Percentiles rank a stretch among this genome's conserved stretches.
Evolutionary conservation across 1,140 invertebrate genomes (phyloP).

Genomic region (Pinna nobilis): DNA sequence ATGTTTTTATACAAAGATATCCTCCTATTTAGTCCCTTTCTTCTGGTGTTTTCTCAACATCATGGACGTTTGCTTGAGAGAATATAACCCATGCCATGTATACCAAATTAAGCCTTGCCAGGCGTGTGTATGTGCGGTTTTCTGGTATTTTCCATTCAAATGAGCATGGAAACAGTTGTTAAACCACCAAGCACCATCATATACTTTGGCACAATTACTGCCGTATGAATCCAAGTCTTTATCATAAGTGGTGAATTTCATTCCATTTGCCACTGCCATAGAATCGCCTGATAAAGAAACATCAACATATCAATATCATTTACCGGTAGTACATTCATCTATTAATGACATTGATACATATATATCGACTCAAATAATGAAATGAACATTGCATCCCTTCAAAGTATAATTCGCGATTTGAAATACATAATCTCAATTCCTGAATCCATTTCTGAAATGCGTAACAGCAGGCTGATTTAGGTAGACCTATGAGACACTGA

Average conservation of each 20-base stretch:
- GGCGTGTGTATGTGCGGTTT: not conserved
- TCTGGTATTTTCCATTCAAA: not conserved
- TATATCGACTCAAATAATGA: not conserved
- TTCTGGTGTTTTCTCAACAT: not conserved
- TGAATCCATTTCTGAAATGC: no score
- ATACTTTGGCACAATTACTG: not conserved
- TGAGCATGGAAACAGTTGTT: not conserved
- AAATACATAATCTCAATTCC: no score
- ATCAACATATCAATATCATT: no score
- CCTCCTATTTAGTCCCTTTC: not conserved
- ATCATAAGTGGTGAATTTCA: not conserved
- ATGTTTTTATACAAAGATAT: no score
- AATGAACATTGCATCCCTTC: no score
- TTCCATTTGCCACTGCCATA: not conserved
- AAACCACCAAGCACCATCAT: conserved; percentile 5
- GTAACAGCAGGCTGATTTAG: no score
- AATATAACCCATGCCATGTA: not conserved
- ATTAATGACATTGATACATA: not conserved
- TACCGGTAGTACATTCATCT: no score
- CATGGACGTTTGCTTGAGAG: not conserved
- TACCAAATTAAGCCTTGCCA: not conserved
- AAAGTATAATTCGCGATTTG: not conserved
- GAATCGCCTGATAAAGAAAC: conserved; percentile 5
- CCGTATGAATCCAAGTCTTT: not conserved
- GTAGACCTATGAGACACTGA: no score